Conservation (phyloP, 2,797 vertebrate genomes). For the Rhinogobio ventralis region DNA sequence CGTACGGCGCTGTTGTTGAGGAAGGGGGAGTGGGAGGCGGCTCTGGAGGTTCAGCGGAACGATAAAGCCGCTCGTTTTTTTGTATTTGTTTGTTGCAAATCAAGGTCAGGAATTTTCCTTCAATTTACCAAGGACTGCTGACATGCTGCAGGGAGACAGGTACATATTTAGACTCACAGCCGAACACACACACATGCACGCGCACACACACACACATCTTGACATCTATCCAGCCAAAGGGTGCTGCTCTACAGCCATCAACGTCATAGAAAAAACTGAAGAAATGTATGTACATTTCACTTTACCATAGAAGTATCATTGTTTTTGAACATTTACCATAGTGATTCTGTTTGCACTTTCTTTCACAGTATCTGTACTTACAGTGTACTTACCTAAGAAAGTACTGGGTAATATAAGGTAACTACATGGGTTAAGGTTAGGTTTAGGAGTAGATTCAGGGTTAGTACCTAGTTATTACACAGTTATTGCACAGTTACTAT, state of each 20-base stretch:
- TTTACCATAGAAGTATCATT: background rate
- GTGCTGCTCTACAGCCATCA: background rate
- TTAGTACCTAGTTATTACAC: too few species aligned
- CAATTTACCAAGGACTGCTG: slow-evolving; percentile 45
- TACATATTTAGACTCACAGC: slow-evolving; percentile 50
- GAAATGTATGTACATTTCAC: background rate
- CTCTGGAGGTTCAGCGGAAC: slow-evolving; percentile 37
- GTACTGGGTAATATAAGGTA: too few species aligned
- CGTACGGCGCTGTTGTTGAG: slow-evolving; percentile 35
- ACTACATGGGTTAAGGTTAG: too few species aligned
- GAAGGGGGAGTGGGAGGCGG: slow-evolving; percentile 38
- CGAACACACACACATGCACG: slow-evolving; percentile 54
- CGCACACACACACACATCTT: background rate
- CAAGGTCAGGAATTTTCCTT: slow-evolving; percentile 53
- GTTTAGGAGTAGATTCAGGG: too few species aligned
- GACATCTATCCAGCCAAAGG: slow-evolving; percentile 22
- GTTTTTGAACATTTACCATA: background rate
- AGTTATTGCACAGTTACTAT: too few species aligned
- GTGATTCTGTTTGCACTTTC: background rate
- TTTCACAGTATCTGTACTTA: too few species aligned
- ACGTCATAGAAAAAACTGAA: background rate
- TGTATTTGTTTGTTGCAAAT: slow-evolving; percentile 63
- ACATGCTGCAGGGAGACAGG: slow-evolving; percentile 37
- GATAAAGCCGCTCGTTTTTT: slow-evolving; percentile 9
- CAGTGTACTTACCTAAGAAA: too few species aligned